Percentiles rank a stretch among this genome's conserved stretches.
phyloP scores from a whole-genome alignment of 1,140 invertebrate species.

The Samia ricini region DNA sequence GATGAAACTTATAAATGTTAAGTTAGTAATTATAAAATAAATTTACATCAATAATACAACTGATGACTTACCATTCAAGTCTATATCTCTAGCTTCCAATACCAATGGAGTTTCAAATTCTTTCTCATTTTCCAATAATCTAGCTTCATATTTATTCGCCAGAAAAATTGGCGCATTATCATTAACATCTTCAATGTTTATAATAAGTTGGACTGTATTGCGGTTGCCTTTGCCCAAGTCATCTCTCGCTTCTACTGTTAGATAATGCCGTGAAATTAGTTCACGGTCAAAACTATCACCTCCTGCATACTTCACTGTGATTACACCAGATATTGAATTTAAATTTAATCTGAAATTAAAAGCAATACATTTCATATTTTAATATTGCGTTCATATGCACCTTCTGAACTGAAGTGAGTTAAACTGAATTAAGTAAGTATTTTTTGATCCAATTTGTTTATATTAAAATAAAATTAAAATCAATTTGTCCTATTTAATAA shows the following conservation, averaged over 20 bases:
- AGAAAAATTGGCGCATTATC: slow-evolving; percentile 91
- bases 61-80: slow-evolving; percentile 84
- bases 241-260: slow-evolving; percentile 95
- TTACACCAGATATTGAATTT: slow-evolving; percentile 88
- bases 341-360: slow-evolving; percentile 84
- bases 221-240: slow-evolving; percentile 85
- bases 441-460: too few relatives aligned
- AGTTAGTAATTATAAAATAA: too few relatives aligned
- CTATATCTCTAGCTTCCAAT: slow-evolving; percentile 90
- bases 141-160: slow-evolving; percentile 89
- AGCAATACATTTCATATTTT: slow-evolving; percentile 2
- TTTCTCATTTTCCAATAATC: slow-evolving; percentile 88
- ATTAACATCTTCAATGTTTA: slow-evolving; percentile 93
- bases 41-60: too few relatives aligned
- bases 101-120: slow-evolving; percentile 87
- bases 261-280: slow-evolving; percentile 89
- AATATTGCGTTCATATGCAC: too few relatives aligned
- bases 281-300: slow-evolving; percentile 91
- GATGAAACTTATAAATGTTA: too few relatives aligned
- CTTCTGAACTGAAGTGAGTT: too few relatives aligned
- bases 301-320: slow-evolving; percentile 88
- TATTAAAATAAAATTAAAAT: too few relatives aligned
- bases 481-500: too few relatives aligned
- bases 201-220: slow-evolving; percentile 84
- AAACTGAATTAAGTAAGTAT: too few relatives aligned